Percentiles rank a stretch among this genome's conserved stretches.
Conservation (phyloP, 2,797 vertebrate genomes). For the Pseudomugil gertrudae region DNA sequence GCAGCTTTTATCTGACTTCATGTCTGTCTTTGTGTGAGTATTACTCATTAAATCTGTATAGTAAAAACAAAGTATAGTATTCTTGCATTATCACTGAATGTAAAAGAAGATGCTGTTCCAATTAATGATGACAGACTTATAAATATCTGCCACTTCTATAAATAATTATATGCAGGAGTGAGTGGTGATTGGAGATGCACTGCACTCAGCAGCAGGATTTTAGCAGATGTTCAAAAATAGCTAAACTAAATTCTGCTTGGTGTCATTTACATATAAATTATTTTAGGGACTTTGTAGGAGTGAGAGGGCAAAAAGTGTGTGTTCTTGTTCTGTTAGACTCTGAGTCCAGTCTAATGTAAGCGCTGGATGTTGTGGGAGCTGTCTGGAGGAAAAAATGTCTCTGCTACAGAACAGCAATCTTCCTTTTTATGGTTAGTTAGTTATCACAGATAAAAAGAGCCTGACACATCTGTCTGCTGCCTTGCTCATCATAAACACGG, state of each 20-base stretch:
- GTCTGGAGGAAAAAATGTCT: conserved; percentile 41
- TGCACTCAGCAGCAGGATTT: background rate
- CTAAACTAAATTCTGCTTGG: background rate
- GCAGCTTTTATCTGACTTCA: no score
- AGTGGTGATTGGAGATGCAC: background rate
- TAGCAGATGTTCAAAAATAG: background rate
- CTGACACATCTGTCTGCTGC: conserved; percentile 53
- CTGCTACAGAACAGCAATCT: conserved; percentile 35
- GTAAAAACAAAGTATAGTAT: no score
- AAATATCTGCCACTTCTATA: background rate
- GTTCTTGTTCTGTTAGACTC: conserved; percentile 13
- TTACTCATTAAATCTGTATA: no score
- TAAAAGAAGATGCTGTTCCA: background rate
- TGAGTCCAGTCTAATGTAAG: conserved; percentile 16
- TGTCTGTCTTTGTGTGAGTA: no score
- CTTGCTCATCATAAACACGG: conserved; percentile 54
- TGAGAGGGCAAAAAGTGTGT: background rate
- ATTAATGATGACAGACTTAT: no score
- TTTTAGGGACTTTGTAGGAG: background rate
- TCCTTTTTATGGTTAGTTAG: conserved; percentile 65
- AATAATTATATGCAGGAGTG: background rate
- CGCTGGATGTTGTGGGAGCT: conserved; percentile 33
- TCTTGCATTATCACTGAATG: no score
- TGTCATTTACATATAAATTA: conserved; percentile 1
- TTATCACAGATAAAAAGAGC: conserved; percentile 52